These are phyloP conservation scores for Diachrysia chrysitis DNA, from an alignment of 2,888 invertebrate species.

Conservation along the genomic window DNA sequence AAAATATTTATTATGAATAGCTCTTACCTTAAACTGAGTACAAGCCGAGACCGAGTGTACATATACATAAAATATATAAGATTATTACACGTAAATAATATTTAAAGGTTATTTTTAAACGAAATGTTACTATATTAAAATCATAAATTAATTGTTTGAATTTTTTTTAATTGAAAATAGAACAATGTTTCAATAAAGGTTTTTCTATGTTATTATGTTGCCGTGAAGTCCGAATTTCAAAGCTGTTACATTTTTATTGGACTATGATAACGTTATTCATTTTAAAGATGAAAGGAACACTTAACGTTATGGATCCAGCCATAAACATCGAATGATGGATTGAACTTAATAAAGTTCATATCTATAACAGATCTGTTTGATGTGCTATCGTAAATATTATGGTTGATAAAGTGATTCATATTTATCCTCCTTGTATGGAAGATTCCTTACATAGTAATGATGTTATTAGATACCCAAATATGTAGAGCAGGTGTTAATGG, in stretches of 20 bases:
- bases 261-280: conserved; percentile 22
- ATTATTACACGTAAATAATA: too few species aligned
- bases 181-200: neutral
- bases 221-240: neutral
- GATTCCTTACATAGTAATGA: conserved; percentile 26
- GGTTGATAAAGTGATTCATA: conserved; percentile 37
- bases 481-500: conserved; percentile 36
- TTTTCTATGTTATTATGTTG: neutral
- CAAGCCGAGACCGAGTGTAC: too few species aligned
- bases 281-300: conserved; percentile 48
- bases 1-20: too few species aligned
- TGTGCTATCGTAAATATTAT: conserved; percentile 47
- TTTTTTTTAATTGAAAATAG: neutral
- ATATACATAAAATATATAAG: too few species aligned
- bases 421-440: conserved; percentile 19
- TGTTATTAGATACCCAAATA: conserved; percentile 19
- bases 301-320: conserved; percentile 20
- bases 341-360: conserved; percentile 31
- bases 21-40: too few species aligned
- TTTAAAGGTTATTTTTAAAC: neutral
- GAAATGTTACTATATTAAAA: too few species aligned
- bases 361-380: conserved; percentile 41
- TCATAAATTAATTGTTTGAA: too few species aligned
- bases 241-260: conserved; percentile 14
- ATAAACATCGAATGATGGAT: conserved; percentile 51